Percentiles rank a stretch among this genome's conserved stretches.
Conservation (phyloP, 2,888 invertebrate species). For the Allygus modestus region DNA sequence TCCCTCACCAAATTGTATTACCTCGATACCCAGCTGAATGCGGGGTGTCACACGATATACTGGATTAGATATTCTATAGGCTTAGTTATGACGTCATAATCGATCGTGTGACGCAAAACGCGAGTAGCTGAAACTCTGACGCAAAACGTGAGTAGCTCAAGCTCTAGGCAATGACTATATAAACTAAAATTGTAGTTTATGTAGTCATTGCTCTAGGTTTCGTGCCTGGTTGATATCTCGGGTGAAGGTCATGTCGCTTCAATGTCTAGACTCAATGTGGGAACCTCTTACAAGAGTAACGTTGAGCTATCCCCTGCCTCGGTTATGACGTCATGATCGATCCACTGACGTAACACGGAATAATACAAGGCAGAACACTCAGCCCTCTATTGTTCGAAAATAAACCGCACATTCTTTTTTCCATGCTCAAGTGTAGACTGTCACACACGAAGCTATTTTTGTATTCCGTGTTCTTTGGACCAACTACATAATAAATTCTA, state of each 20-base stretch:
- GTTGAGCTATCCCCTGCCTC: not conserved
- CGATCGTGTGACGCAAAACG: not conserved
- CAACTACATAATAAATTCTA: not conserved
- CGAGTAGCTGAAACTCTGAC: not conserved
- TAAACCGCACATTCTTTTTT: not conserved
- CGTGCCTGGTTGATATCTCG: not conserved
- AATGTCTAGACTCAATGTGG: not conserved
- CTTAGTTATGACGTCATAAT: not conserved
- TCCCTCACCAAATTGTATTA: not conserved
- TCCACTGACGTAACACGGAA: slow-evolving; percentile 16
- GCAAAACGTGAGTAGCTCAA: too few species aligned
- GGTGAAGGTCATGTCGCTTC: not conserved
- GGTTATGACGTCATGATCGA: slow-evolving; percentile 30
- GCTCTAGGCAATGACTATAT: too few species aligned
- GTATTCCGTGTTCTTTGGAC: not conserved
- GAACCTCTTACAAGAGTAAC: not conserved
- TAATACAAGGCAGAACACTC: not conserved
- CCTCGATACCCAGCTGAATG: not conserved
- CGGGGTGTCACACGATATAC: too few species aligned
- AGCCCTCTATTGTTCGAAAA: not conserved
- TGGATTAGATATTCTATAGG: not conserved
- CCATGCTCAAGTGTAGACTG: not conserved
- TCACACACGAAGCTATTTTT: not conserved
- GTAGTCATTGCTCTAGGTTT: too few species aligned
- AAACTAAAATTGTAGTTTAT: too few species aligned